A percentile compares a stretch with the other conserved stretches of the same genome.
Evolutionary conservation across 2,888 invertebrate species (phyloP).

Genomic region (Thereva unica): DNA sequence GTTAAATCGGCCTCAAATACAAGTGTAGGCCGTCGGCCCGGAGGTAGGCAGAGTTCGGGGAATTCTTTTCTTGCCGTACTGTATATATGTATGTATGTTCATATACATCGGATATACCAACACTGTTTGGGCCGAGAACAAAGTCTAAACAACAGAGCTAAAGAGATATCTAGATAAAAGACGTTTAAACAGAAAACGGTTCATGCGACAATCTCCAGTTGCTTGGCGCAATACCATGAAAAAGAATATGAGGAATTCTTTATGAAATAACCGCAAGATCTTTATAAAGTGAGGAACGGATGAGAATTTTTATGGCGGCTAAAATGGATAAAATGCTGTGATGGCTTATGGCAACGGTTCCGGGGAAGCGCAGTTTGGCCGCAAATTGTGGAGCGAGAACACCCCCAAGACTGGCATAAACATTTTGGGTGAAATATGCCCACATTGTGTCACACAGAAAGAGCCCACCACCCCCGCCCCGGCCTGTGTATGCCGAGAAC

Average conservation of each 20-base stretch:
- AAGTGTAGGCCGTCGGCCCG: constrained; percentile 12
- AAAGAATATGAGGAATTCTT: too few relatives aligned
- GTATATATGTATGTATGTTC: too few relatives aligned
- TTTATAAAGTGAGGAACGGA: too few relatives aligned
- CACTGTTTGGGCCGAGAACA: constrained; percentile 4
- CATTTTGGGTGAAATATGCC: background rate
- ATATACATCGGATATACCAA: background rate
- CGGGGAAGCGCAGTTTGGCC: too few relatives aligned
- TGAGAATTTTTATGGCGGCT: too few relatives aligned
- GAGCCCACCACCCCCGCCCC: too few relatives aligned
- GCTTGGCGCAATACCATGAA: background rate
- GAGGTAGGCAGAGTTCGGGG: background rate
- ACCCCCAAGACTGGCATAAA: too few relatives aligned
- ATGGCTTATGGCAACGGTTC: too few relatives aligned
- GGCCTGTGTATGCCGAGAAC: background rate
- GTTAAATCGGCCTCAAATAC: constrained; percentile 8
- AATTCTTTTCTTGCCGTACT: too few relatives aligned
- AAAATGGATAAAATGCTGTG: too few relatives aligned
- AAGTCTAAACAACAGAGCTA: constrained; percentile 17
- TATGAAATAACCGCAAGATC: too few relatives aligned
- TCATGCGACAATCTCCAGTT: constrained; percentile 9
- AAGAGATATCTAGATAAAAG: constrained; percentile 13
- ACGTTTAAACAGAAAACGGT: constrained; percentile 1
- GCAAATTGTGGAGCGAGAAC: too few relatives aligned
- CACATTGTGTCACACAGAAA: constrained; percentile 8